These are phyloP conservation scores for Polia nebulosa DNA, from an alignment of 2,888 invertebrate species.

Conservation along the genomic window DNA sequence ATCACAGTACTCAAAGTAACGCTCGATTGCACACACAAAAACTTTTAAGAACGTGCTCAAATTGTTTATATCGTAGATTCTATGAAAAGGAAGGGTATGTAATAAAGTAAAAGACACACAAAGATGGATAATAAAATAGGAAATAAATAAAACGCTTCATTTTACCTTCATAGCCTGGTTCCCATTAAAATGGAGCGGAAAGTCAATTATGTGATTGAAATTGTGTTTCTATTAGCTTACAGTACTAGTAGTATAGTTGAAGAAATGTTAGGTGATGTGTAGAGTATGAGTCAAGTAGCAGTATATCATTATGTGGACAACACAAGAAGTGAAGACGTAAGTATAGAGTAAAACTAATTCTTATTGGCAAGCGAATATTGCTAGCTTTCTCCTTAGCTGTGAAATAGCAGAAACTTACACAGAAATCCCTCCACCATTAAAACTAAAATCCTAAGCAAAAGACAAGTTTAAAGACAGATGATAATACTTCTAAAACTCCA, in stretches of 20 bases:
- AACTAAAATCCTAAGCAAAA: constrained; percentile 9
- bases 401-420: background rate
- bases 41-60: constrained; percentile 78
- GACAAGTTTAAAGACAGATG: background rate
- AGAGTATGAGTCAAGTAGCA: constrained; percentile 37
- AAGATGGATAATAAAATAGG: constrained; percentile 76
- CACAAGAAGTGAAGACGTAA: constrained; percentile 25
- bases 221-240: constrained; percentile 62
- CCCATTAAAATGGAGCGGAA: constrained; percentile 88
- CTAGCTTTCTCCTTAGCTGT: constrained; percentile 4
- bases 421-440: constrained; percentile 25
- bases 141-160: constrained; percentile 76
- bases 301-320: constrained; percentile 27
- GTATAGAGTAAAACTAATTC: constrained; percentile 9
- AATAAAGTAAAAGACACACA: constrained; percentile 80
- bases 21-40: constrained; percentile 61
- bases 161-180: constrained; percentile 91
- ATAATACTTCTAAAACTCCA: constrained; percentile 4
- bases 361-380: constrained; percentile 1
- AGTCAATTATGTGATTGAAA: constrained; percentile 79
- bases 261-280: constrained; percentile 42
- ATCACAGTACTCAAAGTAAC: constrained; percentile 59
- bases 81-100: constrained; percentile 69
- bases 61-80: constrained; percentile 68
- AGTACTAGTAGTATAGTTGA: constrained; percentile 39